Base-by-base conservation (phyloP, 2,113 vertebrate species). In the Pseudopipra pipra region DNA sequence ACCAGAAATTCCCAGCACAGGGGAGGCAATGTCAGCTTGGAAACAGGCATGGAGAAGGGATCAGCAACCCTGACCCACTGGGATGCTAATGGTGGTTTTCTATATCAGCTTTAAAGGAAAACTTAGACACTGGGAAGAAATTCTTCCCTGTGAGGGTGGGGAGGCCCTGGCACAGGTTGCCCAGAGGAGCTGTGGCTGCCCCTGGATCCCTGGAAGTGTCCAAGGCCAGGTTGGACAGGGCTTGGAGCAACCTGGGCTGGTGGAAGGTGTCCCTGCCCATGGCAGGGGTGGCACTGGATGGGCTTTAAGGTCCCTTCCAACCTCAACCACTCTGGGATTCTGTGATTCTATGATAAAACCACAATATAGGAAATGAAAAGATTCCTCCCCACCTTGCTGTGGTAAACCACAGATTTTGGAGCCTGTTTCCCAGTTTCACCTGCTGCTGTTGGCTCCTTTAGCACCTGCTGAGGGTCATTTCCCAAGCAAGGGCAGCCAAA, bases 261-360 rank as follows among this genome's bases (percentile, higher is more conserved):
- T 35, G 62, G n/a, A 0, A 83, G 30, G 16, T 31, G 62, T 47
- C 55, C 62, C 41, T 83, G n/a, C 28, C 18, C 55, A 23, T 8
- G 41, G 24, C 25, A 35, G 21, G 14, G 17, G 1, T 12, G 10
- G 39, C 0, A 27, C 4, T 12, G 24, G 30, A 0, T 27, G 62
- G 5, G 11, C 1, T 55, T 3, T 35, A 0, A 35, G 6, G n/a
- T 41, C 47, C 20, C 14, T 62, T n/a, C 55, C 72, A 27, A 55
- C 8, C 1, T 0, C 70, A 76, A 41, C n/a, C 9, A 46, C 17
- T 39, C 25, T 61, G 35, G 16, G 59, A 62, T 47, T 22, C 8
- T n/a, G 59, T 52, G 52, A 28, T 74, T 75, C 21, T 12, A 10
- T 47, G 11, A 41, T 7, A 55, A 59, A 79, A 49, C 8, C 25